Base-by-base conservation (phyloP, 2,797 vertebrate genomes). In the Cirrhinus mrigala region DNA sequence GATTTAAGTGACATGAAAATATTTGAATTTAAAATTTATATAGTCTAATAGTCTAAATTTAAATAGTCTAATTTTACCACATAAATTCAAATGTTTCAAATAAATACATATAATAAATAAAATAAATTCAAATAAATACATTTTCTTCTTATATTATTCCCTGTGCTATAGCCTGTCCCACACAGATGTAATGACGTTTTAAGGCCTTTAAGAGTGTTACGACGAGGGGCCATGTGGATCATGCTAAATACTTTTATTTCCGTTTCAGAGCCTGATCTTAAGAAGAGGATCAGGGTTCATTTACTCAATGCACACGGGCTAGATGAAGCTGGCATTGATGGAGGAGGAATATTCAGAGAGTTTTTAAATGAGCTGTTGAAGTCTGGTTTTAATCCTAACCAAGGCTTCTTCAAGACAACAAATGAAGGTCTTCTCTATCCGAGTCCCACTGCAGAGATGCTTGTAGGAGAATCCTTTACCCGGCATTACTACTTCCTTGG, bases 401-500 rank as follows among this genome's bases (percentile, higher is more conserved):
- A 99, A 92, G 98, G 98, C 0, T 98, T 99, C 93, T 99, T 99
- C 93, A 99, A 97, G 92, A 99, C 98, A 20, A 99, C 98, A 83
- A 99, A 99, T 27, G 98, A 99, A 88, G 96, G 98, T 6, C 96
- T 99, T 86, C 95, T 99, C 74, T 99, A 98, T 75, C 96, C 98
- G 69, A 99, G 95, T 90, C 98, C 98, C 2, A 96, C 97, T 10
- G 97, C 98, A 3, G 96, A 97, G 93, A 98, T 98, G 97, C 95
- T 99, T 0, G 95, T 98, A 66, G 98, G 98, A 52, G 97, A 98
- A 73, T 97, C 96, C 1, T 99, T 98, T 0, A 96, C 98, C 4
- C 95, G 98, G 56, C 98, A 99, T 92, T 99, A 99, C 93, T 99
- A 98, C 92, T 99, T 99, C 90, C 94, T 99, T 76, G 98, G 98